Conservation (phyloP, 2,797 vertebrate species). For the Chelon auratus region DNA sequence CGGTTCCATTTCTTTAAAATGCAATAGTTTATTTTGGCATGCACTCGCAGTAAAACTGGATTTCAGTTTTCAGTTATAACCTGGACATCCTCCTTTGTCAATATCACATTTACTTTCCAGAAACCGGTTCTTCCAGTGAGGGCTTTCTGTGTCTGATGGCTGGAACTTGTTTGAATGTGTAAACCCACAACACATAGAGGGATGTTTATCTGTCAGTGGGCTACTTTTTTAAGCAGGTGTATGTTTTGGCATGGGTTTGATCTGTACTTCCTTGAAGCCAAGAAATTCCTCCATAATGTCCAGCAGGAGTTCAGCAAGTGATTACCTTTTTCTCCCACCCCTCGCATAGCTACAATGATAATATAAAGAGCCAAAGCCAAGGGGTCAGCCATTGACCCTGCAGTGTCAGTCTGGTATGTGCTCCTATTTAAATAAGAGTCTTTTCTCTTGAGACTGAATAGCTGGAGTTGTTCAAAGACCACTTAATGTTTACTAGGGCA, state of each 20-base stretch:
- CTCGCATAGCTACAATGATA: constrained; percentile 25
- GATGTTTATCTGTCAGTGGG: constrained; percentile 7
- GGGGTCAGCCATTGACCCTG: constrained; percentile 44
- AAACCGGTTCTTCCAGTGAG: constrained; percentile 58
- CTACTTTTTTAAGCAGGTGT: constrained; percentile 17
- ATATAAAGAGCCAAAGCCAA: constrained; percentile 42
- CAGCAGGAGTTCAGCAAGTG: constrained; percentile 17
- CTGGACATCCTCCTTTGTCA: constrained; percentile 12
- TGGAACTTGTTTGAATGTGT: constrained; percentile 43
- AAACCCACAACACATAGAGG: constrained; percentile 16
- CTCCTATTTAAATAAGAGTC: constrained; percentile 46
- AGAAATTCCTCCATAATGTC: constrained; percentile 39
- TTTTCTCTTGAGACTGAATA: constrained; percentile 55
- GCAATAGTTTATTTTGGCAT: constrained; percentile 5
- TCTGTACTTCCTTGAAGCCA: constrained; percentile 10
- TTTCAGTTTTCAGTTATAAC: constrained; percentile 33
- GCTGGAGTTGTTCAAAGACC: constrained; percentile 50
- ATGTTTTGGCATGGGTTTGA: constrained; percentile 29
- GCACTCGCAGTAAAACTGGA: constrained; percentile 31
- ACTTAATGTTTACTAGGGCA: constrained; percentile 56
- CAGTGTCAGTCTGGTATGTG: constrained; percentile 65
- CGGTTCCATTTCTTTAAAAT: constrained; percentile 5
- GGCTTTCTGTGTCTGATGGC: constrained; percentile 15
- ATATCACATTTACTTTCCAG: constrained; percentile 7
- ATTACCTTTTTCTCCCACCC: constrained; percentile 10